Conservation (phyloP, 2,113 vertebrate genomes). For the Hymenochirus boettgeri region DNA sequence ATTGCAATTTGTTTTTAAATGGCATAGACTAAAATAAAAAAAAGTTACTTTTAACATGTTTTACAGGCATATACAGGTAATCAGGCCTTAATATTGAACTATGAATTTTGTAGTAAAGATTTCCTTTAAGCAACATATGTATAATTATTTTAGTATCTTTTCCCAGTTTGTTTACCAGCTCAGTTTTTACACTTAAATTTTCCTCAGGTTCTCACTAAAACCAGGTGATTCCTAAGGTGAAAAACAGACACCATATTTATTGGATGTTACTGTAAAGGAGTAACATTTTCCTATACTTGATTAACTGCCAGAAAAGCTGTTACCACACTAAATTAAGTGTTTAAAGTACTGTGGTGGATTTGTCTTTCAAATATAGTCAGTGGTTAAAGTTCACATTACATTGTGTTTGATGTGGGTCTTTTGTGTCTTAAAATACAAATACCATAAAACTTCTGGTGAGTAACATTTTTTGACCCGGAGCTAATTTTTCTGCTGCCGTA, state of each 20-base stretch:
- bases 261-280: slow-evolving; percentile 57
- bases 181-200: slow-evolving; percentile 17
- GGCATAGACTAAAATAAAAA: no score
- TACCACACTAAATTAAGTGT: slow-evolving; percentile 58
- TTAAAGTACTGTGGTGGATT: slow-evolving; percentile 56
- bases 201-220: slow-evolving; percentile 56
- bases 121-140: no score
- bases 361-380: slow-evolving; percentile 51
- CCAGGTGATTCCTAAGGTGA: slow-evolving; percentile 33
- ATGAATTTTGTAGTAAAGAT: no score
- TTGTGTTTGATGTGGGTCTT: slow-evolving; percentile 56
- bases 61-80: no score
- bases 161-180: slow-evolving; percentile 20
- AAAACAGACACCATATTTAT: slow-evolving; percentile 52
- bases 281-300: slow-evolving; percentile 46
- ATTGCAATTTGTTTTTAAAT: no score
- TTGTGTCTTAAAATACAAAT: slow-evolving; percentile 59
- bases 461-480: slow-evolving; percentile 59
- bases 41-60: no score
- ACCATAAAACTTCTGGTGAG: slow-evolving; percentile 59
- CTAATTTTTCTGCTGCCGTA: slow-evolving; percentile 64
- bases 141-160: slow-evolving; percentile 8
- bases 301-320: slow-evolving; percentile 54
- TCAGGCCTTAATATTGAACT: no score
- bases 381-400: slow-evolving; percentile 52